A percentile compares a stretch with the other conserved stretches of the same genome.
Evolutionary conservation across 1,140 invertebrate species (phyloP).

Genomic region (Lordiphosa stackelbergi): DNA sequence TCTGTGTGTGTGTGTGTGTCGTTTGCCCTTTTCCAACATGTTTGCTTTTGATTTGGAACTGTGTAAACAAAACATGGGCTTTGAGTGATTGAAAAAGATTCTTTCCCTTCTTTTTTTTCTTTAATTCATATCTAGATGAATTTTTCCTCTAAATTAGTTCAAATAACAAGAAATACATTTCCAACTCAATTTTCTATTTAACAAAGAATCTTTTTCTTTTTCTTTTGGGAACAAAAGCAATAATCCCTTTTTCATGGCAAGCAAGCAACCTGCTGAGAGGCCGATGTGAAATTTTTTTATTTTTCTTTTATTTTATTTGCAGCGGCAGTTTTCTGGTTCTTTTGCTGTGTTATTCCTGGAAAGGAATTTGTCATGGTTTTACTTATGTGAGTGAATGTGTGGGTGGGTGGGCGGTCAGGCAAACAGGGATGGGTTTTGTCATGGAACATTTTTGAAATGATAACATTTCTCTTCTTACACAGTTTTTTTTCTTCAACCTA

Average conservation of each 20-base stretch:
- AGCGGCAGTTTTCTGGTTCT: conserved; percentile 6
- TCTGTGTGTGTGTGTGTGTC: background rate
- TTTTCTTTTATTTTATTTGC: conserved; percentile 9
- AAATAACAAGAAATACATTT: no score
- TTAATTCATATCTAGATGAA: no score
- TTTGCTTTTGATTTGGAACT: conserved; percentile 1
- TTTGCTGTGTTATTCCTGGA: conserved; percentile 17
- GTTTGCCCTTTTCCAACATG: conserved; percentile 5
- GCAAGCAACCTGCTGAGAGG: conserved; percentile 12
- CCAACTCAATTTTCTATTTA: no score
- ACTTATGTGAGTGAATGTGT: background rate
- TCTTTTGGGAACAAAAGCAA: conserved; percentile 9
- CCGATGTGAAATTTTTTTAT: conserved; percentile 2
- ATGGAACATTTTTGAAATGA: conserved; percentile 9
- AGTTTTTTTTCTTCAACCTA: no score
- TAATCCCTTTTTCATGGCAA: conserved; percentile 16
- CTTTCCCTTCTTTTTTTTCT: no score
- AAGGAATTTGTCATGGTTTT: conserved; percentile 17
- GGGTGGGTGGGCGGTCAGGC: background rate
- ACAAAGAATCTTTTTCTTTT: no score
- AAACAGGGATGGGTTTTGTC: conserved; percentile 4
- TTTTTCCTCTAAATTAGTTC: no score
- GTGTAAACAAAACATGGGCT: conserved; percentile 2
- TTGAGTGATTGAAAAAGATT: no score
- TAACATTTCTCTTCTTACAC: conserved; percentile 11